A percentile compares a stretch with the other conserved stretches of the same genome.
These are phyloP conservation scores for Crypturellus tataupa DNA, from an alignment of 2,797 vertebrate species.

Conservation along the genomic window DNA sequence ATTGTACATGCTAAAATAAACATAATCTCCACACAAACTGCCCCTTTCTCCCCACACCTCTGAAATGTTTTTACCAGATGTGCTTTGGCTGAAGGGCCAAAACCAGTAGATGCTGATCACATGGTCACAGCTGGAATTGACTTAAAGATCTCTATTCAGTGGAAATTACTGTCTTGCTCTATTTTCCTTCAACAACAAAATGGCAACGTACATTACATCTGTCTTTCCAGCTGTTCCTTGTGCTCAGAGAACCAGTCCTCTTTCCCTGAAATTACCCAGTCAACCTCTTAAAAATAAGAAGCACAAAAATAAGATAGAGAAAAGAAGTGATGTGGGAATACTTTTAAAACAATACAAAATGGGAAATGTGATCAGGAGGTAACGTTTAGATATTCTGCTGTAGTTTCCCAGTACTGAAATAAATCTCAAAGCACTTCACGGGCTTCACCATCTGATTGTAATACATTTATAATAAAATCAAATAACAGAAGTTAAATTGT, in stretches of 20 bases:
- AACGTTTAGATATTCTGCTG: not conserved
- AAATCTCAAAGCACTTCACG: not conserved
- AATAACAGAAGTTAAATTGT: not conserved
- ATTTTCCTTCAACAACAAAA: constrained; percentile 40
- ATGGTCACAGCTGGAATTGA: constrained; percentile 53
- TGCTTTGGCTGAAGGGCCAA: constrained; percentile 15
- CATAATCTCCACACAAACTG: not conserved
- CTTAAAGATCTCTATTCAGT: constrained; percentile 17
- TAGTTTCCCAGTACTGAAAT: not conserved
- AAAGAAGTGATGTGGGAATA: not conserved
- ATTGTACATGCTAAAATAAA: constrained; percentile 16
- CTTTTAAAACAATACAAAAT: not conserved
- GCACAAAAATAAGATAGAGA: not conserved
- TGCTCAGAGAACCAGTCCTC: not conserved
- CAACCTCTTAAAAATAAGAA: constrained; percentile 2
- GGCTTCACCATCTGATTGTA: not conserved
- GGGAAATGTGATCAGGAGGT: not conserved
- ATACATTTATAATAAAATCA: not conserved
- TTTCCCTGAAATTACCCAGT: constrained; percentile 1
- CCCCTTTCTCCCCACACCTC: not conserved
- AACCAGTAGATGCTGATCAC: constrained; percentile 28
- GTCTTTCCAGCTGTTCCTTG: constrained; percentile 62
- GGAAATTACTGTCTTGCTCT: constrained; percentile 33
- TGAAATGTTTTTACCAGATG: constrained; percentile 59
- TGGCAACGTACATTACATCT: constrained; percentile 22